phyloP scores from a whole-genome alignment of 2,888 invertebrate genomes.

The Tridacna gigas region DNA sequence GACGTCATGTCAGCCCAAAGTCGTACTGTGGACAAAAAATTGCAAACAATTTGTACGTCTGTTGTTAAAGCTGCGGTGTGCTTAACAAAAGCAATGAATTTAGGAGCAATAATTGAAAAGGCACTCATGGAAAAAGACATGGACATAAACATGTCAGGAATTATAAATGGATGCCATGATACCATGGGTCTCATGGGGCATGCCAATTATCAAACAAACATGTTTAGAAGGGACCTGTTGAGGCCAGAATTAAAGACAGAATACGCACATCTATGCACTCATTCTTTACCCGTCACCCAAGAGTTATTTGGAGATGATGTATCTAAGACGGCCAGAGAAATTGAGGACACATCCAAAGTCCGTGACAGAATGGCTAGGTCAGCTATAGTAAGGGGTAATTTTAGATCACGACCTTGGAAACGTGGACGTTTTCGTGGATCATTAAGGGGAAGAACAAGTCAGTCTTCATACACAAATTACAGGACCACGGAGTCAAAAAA shows the following conservation, averaged over 20 bases:
- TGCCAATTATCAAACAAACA: constrained; percentile 8
- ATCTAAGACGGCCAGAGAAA: constrained; percentile 26
- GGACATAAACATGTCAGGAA: not conserved
- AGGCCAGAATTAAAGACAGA: constrained; percentile 29
- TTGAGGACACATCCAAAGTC: constrained; percentile 14
- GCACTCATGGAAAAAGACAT: not conserved
- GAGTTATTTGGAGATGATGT: constrained; percentile 34
- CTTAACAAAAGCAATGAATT: constrained; percentile 6
- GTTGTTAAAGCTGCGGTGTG: not conserved
- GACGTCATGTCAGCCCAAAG: constrained; percentile 11
- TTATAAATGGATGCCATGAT: constrained; percentile 13
- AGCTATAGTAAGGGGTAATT: not conserved
- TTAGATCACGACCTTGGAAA: not conserved
- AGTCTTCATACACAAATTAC: not conserved
- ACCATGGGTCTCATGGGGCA: constrained; percentile 19
- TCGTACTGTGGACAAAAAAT: not conserved
- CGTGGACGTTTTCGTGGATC: not conserved
- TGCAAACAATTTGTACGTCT: not conserved
- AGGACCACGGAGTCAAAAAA: not conserved
- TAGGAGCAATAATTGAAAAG: not conserved
- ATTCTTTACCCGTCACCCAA: constrained; percentile 13
- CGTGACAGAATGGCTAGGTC: not conserved
- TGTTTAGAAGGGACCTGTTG: constrained; percentile 18
- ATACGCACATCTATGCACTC: constrained; percentile 34
- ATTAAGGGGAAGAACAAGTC: not conserved